These are phyloP conservation scores for Leistus spinibarbis DNA, from an alignment of 2,888 invertebrate genomes.

Conservation along the genomic window DNA sequence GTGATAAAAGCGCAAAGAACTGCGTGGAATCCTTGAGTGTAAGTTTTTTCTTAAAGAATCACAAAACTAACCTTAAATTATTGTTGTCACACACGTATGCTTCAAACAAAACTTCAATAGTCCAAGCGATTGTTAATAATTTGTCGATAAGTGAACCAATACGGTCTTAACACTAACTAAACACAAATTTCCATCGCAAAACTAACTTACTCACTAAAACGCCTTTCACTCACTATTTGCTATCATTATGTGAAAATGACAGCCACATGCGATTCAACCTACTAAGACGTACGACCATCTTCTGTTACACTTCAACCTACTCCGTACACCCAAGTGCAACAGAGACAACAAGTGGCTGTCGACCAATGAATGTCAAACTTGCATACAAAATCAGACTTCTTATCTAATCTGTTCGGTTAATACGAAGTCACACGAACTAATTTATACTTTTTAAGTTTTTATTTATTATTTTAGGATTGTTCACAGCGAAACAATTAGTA, in stretches of 20 bases:
- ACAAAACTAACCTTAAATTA: conserved; percentile 31
- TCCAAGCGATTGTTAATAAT: conserved; percentile 3
- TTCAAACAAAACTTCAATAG: not conserved
- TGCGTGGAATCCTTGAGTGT: too few species aligned
- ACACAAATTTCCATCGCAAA: conserved; percentile 22
- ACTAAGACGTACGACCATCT: not conserved
- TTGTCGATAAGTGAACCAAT: conserved; percentile 15
- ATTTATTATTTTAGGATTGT: too few species aligned
- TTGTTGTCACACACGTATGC: conserved; percentile 11
- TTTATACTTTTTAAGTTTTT: not conserved
- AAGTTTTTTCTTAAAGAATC: too few species aligned
- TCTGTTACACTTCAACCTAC: not conserved
- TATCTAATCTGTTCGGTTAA: not conserved
- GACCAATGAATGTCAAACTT: not conserved
- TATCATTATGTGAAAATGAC: conserved; percentile 35
- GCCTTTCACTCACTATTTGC: conserved; percentile 32
- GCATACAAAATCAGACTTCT: not conserved
- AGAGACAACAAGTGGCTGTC: not conserved
- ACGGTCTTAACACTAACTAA: conserved; percentile 23
- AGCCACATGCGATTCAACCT: conserved; percentile 30
- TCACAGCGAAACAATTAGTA: too few species aligned
- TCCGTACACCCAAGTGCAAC: not conserved
- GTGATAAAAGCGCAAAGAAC: too few species aligned
- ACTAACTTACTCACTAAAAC: conserved; percentile 15
- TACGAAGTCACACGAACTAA: not conserved